A percentile compares a stretch with the other conserved stretches of the same genome.
phyloP scores from a whole-genome alignment of 2,113 vertebrate genomes.

The Oplegnathus fasciatus region DNA sequence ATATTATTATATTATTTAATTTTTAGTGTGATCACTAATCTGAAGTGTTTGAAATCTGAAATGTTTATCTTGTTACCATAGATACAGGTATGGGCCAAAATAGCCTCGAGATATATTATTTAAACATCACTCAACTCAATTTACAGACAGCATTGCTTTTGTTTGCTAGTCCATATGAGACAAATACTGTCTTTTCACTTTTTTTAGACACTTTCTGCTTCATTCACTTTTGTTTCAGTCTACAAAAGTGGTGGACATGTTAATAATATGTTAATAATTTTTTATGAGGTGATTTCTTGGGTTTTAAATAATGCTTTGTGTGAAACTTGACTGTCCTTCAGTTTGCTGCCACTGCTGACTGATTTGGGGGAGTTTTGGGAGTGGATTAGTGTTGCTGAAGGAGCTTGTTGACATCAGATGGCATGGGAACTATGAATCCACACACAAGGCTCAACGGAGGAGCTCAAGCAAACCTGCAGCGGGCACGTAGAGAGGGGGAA shows the following conservation, averaged over 20 bases:
- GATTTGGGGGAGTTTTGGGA: constrained; percentile 58
- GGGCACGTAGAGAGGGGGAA: constrained; percentile 71
- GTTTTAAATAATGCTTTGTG: constrained; percentile 43
- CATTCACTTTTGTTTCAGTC: background rate
- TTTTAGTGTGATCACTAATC: background rate
- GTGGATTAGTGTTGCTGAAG: constrained; percentile 76
- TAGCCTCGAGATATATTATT: background rate
- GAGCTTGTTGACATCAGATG: constrained; percentile 84
- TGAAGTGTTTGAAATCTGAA: no score
- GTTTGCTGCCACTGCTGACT: constrained; percentile 55
- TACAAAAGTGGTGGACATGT: background rate
- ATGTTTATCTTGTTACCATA: background rate
- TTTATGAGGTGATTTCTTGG: constrained; percentile 44
- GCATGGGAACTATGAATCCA: constrained; percentile 76
- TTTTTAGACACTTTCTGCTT: background rate
- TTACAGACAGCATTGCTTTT: background rate
- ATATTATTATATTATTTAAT: background rate
- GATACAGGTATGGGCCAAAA: background rate
- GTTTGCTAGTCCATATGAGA: background rate
- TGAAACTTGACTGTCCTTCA: constrained; percentile 43
- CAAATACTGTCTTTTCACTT: background rate
- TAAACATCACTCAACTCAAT: background rate
- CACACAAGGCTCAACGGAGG: constrained; percentile 70
- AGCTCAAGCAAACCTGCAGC: constrained; percentile 68
- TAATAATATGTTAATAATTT: constrained; percentile 1